Conservation (phyloP, 1,140 invertebrate species). For the Papilio aristodemus region DNA sequence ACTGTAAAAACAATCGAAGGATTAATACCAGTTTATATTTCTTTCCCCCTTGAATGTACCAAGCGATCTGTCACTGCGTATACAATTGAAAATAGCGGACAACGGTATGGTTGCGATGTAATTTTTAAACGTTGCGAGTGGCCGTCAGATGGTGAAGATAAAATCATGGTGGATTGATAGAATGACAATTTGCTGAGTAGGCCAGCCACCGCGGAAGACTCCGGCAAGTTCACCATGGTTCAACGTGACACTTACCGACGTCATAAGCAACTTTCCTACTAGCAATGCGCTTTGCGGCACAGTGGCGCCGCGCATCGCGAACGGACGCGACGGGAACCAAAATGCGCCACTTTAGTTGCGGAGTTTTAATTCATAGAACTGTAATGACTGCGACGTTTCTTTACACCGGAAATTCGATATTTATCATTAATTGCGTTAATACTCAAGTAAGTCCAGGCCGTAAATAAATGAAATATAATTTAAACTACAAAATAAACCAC, state of each 20-base stretch:
- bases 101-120: conserved; percentile 50
- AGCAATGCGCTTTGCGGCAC: conserved; percentile 67
- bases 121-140: conserved; percentile 39
- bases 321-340: conserved; percentile 49
- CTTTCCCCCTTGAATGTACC: not conserved
- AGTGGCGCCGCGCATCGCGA: conserved; percentile 59
- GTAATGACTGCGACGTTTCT: conserved; percentile 2
- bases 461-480: too few relatives aligned
- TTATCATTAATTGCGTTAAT: too few relatives aligned
- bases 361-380: conserved; percentile 36
- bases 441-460: too few relatives aligned
- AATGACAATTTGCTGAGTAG: conserved; percentile 77
- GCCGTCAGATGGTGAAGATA: conserved; percentile 57
- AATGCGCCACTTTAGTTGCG: conserved; percentile 65
- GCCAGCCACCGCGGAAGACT: conserved; percentile 72
- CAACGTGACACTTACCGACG: conserved; percentile 78
- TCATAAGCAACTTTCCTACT: conserved; percentile 79
- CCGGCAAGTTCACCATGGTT: conserved; percentile 74
- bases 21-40: not conserved
- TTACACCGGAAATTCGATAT: not conserved
- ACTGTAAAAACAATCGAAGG: not conserved
- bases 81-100: conserved; percentile 45
- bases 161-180: conserved; percentile 75
- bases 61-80: conserved; percentile 38
- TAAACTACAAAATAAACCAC: too few relatives aligned